phyloP scores from a whole-genome alignment of 2,888 invertebrate genomes.

The Julus scanicus region DNA sequence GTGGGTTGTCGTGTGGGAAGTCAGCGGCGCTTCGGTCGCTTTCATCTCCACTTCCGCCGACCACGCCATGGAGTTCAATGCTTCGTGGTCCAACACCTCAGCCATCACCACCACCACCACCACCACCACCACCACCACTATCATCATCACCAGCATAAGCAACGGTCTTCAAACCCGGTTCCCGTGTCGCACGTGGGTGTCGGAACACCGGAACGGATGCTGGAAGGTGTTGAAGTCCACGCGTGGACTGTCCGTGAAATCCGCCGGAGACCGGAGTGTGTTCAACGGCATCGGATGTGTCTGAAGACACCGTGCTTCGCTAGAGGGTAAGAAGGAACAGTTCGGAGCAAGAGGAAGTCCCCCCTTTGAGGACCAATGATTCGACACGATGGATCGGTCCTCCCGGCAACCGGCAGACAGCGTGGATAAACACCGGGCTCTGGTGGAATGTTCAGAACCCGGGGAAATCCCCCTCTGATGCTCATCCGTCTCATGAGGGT shows the following conservation, averaged over 20 bases:
- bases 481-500: neutral
- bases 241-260: too few species aligned
- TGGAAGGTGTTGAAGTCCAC: too few species aligned
- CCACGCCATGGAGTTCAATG: constrained; percentile 10
- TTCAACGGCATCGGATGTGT: neutral
- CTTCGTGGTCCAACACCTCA: constrained; percentile 18
- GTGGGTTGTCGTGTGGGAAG: neutral
- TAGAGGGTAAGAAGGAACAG: neutral
- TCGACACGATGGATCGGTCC: neutral
- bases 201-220: neutral
- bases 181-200: constrained; percentile 25
- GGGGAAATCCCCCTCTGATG: neutral
- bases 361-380: too few species aligned
- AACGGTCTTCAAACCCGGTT: neutral
- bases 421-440: neutral
- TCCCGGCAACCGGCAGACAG: too few species aligned
- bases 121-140: too few species aligned
- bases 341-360: too few species aligned
- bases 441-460: too few species aligned
- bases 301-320: neutral
- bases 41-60: constrained; percentile 12
- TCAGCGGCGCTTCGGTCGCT: neutral
- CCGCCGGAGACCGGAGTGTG: neutral
- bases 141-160: too few species aligned
- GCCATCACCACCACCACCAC: neutral